These are phyloP conservation scores for Cactoblastis cactorum DNA, from an alignment of 2,888 invertebrate species.

Conservation along the genomic window DNA sequence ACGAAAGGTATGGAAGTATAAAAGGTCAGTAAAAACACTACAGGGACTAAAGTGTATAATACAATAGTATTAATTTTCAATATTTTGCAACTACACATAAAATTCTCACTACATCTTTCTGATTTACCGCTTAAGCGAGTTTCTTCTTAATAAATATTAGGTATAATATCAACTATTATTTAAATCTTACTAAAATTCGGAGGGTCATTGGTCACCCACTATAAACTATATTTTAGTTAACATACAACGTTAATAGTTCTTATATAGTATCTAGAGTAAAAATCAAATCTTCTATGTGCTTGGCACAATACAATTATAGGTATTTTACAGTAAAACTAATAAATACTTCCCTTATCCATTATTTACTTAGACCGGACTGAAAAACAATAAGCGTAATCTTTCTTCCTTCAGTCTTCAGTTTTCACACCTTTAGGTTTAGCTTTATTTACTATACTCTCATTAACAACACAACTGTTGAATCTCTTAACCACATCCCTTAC, in stretches of 20 bases:
- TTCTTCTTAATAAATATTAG: constrained; percentile 5
- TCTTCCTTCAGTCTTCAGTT: constrained; percentile 44
- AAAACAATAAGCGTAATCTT: constrained; percentile 21
- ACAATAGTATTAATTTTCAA: constrained; percentile 41
- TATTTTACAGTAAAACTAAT: constrained; percentile 24
- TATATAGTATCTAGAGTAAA: constrained; percentile 37
- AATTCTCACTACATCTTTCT: constrained; percentile 72
- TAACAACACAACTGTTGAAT: constrained; percentile 56
- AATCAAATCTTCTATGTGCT: constrained; percentile 37
- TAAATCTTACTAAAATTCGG: constrained; percentile 54
- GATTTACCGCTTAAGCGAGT: constrained; percentile 43
- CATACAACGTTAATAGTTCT: constrained; percentile 23
- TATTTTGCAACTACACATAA: constrained; percentile 38
- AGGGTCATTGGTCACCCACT: constrained; percentile 54
- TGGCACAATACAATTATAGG: constrained; percentile 40
- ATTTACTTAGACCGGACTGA: constrained; percentile 24
- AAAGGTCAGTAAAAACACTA: constrained; percentile 74
- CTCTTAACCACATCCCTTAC: constrained; percentile 71
- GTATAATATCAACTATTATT: constrained; percentile 33
- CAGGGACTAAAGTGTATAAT: constrained; percentile 59
- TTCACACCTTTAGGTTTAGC: constrained; percentile 41
- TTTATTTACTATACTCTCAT: constrained; percentile 23
- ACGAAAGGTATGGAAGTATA: constrained; percentile 62
- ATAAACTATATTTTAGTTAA: constrained; percentile 23
- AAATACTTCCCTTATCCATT: constrained; percentile 15